phyloP scores from a whole-genome alignment of 1,140 invertebrate species.

The Calephelis virginiensis region DNA sequence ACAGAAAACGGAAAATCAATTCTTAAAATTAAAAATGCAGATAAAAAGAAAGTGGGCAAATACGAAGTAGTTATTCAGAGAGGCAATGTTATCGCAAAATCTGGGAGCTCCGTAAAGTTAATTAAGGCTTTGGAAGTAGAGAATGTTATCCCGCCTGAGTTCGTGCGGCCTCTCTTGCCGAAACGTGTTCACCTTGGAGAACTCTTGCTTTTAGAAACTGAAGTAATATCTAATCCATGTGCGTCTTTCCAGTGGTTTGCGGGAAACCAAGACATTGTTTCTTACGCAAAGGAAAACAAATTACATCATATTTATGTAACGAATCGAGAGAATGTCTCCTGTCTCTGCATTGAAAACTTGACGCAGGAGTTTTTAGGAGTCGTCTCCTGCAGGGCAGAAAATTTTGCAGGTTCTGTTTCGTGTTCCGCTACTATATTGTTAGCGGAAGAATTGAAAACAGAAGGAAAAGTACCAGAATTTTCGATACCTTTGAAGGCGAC shows the following conservation, averaged over 20 bases:
- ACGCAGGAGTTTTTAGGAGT: conserved; percentile 85
- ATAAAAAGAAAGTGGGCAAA: conserved; percentile 88
- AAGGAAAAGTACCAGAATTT: conserved; percentile 85
- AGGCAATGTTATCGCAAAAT: conserved; percentile 86
- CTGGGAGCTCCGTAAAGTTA: conserved; percentile 86
- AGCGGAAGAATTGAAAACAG: conserved; percentile 80
- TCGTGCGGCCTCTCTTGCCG: conserved; percentile 85
- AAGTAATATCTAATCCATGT: conserved; percentile 86
- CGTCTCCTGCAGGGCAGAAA: conserved; percentile 93
- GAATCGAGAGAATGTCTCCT: conserved; percentile 88
- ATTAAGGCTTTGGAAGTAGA: conserved; percentile 80
- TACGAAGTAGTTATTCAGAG: conserved; percentile 91
- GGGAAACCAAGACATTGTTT: conserved; percentile 81
- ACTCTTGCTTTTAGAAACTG: conserved; percentile 87
- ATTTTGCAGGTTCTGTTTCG: conserved; percentile 90
- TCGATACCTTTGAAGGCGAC: conserved; percentile 84
- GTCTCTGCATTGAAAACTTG: conserved; percentile 88
- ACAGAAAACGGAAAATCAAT: conserved; percentile 83
- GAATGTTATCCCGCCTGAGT: conserved; percentile 85
- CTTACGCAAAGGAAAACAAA: conserved; percentile 71
- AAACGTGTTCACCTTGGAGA: conserved; percentile 86
- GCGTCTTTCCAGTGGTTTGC: conserved; percentile 94
- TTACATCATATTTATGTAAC: conserved; percentile 84
- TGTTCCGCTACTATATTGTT: conserved; percentile 85
- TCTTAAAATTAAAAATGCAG: conserved; percentile 84